phyloP scores from a whole-genome alignment of 2,888 invertebrate genomes.

The Pseudeuparius sepicola region DNA sequence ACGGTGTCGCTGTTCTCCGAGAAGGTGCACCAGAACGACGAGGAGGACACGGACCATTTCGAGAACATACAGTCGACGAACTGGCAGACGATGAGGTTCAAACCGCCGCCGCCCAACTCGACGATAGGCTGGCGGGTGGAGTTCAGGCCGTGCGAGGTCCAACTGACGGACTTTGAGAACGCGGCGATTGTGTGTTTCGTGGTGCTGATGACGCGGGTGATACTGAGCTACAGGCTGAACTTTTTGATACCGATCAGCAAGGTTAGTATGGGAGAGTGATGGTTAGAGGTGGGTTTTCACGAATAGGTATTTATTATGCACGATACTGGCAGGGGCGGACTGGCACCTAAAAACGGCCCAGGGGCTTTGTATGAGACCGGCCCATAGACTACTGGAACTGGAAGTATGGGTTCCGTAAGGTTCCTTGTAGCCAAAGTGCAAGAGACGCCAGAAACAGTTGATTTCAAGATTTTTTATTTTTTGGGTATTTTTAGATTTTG shows the following conservation, averaged over 20 bases:
- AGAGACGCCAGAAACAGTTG: no score
- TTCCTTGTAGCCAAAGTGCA: no score
- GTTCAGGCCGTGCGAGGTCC: conserved; percentile 97
- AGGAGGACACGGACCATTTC: conserved; percentile 94
- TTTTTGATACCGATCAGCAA: conserved; percentile 96
- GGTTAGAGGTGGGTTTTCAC: no score
- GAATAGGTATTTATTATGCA: no score
- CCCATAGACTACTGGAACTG: no score
- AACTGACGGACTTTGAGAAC: conserved; percentile 99
- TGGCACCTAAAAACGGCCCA: no score
- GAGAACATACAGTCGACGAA: conserved; percentile 99
- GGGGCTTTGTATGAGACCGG: no score
- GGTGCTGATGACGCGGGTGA: conserved; percentile 90
- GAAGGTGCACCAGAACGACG: conserved; percentile 87
- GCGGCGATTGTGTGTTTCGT: conserved; percentile 98
- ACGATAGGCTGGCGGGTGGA: conserved; percentile 99
- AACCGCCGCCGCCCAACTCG: conserved; percentile 93
- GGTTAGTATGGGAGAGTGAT: conserved; percentile 30
- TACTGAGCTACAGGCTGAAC: conserved; percentile 91
- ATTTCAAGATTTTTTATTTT: no score
- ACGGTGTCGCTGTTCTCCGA: conserved; percentile 92
- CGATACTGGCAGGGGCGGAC: no score
- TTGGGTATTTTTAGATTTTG: no score
- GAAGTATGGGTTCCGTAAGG: no score
- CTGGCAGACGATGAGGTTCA: conserved; percentile 99